Evolutionary conservation across 2,888 invertebrate genomes (phyloP).

Genomic region (Coecobrya sp.): DNA sequence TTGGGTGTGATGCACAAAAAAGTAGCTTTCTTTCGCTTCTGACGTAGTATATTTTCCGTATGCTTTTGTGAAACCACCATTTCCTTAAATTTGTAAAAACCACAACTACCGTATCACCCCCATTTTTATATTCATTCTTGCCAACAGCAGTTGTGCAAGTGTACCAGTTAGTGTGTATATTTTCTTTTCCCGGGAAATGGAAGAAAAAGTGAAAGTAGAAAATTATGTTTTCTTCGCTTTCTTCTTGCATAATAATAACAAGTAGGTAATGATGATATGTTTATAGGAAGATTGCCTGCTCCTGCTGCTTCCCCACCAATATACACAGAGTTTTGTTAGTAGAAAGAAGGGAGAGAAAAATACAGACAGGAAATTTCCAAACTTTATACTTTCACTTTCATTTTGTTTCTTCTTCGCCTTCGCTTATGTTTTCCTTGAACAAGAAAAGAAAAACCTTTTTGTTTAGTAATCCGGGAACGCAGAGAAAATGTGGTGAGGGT

Average conservation of each 20-base stretch:
- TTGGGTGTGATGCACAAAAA: slow-evolving; percentile 63
- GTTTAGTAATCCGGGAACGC: slow-evolving; percentile 58
- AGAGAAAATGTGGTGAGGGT: slow-evolving; percentile 12
- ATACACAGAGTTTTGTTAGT: background rate
- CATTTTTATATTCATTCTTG: slow-evolving; percentile 43
- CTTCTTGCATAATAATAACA: slow-evolving; percentile 70
- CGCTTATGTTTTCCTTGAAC: background rate
- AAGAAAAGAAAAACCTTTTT: slow-evolving; percentile 43
- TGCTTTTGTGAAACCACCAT: slow-evolving; percentile 28
- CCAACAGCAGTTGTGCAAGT: background rate
- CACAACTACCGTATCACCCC: slow-evolving; percentile 19
- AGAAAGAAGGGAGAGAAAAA: background rate
- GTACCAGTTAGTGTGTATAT: background rate
- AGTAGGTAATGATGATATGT: slow-evolving; percentile 60
- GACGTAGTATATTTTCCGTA: background rate
- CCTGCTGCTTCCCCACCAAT: background rate
- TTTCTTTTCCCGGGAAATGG: background rate
- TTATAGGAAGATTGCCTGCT: slow-evolving; percentile 15
- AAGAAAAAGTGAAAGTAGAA: slow-evolving; percentile 57
- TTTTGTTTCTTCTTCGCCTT: slow-evolving; percentile 9
- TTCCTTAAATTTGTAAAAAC: slow-evolving; percentile 43
- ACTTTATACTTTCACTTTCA: slow-evolving; percentile 60
- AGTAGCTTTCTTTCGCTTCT: slow-evolving; percentile 46
- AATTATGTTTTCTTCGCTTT: slow-evolving; percentile 33
- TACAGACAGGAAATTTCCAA: slow-evolving; percentile 44